Base-by-base conservation (phyloP, 1,140 invertebrate species). In the Bombus difficillimus region DNA sequence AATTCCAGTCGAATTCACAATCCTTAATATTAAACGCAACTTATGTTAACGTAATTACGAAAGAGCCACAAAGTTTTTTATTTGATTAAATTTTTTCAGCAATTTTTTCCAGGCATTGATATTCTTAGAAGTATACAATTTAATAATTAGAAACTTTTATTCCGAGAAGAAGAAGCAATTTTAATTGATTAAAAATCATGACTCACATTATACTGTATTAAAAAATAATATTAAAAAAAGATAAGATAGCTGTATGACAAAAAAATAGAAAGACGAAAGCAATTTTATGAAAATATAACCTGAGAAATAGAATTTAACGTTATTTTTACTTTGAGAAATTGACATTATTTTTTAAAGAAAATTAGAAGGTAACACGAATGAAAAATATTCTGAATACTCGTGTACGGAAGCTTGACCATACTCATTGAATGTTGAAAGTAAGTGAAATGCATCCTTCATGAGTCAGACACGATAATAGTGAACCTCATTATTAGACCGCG, bases 391-490 rank as follows among this genome's bases (percentile, higher is more conserved):
- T 3, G 28, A 72, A 8, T 1, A 3, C 5, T 28, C 28, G 2
- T 18, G 32, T n/a, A 75, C n/a, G 73, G 34, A 75, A 34, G 28
- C 32, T 75, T 34, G 37, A 41, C 2, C 12, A 15, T 34, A 15
- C 5, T 15, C 59, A 39, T 22, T 83, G 41, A 41, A 28, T 28
- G 34, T 18, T 53, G 43, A 77, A 32, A 47, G 15, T 57, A 83
- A 83, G 81, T 83, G 81, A 83, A 77, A 77, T 57, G 34, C 25
- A n/a, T 57, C 62, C 34, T 13, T 25, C 59, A 41, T 32, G 59
- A 68, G 81, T 53, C 81, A 83, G 81, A 53, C 73, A 25, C 43
- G 3, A 34, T 13, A 75, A 43, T 18, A 75, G 32, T 47, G 18
- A 41, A 62, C 18, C 34, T 41, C 18, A 9, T 32, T 43, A 22